Percentiles rank a stretch among this genome's conserved stretches.
These are phyloP conservation scores for Premnoplex brunnescens DNA, from an alignment of 2,797 vertebrate species.

Conservation along the genomic window DNA sequence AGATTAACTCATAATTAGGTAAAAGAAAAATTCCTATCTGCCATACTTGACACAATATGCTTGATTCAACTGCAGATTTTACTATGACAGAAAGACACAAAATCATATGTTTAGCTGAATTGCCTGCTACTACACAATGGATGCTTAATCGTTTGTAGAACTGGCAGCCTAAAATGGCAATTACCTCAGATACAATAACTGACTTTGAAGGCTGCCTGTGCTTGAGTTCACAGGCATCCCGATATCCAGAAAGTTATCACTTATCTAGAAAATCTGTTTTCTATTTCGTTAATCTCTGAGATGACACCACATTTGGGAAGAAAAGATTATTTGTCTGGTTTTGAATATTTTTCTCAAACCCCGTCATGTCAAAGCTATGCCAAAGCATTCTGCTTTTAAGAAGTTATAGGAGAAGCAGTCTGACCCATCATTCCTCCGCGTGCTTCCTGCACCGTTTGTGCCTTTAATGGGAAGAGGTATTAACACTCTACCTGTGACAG, in stretches of 20 bases:
- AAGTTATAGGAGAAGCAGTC: neutral
- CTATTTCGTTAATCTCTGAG: neutral
- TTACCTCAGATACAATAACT: neutral
- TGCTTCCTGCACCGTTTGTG: neutral
- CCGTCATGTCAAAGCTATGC: neutral
- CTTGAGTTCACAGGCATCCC: neutral
- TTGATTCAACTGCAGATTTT: neutral
- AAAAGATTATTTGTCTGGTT: neutral
- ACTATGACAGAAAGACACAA: neutral
- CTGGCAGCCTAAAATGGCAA: neutral
- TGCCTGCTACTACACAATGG: neutral
- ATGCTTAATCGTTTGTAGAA: neutral
- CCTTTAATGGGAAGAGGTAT: slow-evolving; percentile 30
- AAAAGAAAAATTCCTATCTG: neutral
- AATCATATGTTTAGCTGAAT: neutral
- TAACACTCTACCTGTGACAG: slow-evolving; percentile 38
- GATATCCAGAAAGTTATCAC: neutral
- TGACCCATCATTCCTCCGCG: neutral
- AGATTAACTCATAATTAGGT: neutral
- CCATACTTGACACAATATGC: fast-evolving
- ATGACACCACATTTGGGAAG: neutral
- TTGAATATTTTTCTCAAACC: neutral
- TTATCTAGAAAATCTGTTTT: neutral
- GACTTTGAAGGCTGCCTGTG: neutral
- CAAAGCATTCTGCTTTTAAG: neutral